Base-by-base conservation (phyloP, 2,797 vertebrate genomes). In the Acanthiza pusilla region DNA sequence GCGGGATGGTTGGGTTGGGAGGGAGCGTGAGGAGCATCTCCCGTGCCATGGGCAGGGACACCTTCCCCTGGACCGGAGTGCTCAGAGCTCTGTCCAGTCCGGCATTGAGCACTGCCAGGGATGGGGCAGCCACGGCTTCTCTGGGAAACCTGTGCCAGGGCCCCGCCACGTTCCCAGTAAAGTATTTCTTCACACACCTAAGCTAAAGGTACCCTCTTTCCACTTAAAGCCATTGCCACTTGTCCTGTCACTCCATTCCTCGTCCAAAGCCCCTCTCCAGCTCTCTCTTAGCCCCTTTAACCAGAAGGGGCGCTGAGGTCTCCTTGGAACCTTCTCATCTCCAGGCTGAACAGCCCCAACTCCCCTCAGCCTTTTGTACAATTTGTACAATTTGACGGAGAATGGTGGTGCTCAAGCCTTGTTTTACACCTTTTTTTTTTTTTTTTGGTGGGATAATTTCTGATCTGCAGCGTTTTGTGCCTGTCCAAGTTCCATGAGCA, bases 401-500 rank as follows among this genome's bases (percentile, higher is more conserved):
- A 3, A 5, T 0, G 8, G 13, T 1, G 4, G 5, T 1, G 23
- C 3, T 16, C 30, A 3, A n/a, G 9, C 36, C 40, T 32, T 11
- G 16, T 3, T 50, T 22, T 7, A 17, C 48, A 20, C 4, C 13
- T 16, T 5, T 18, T 38, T 38, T 38, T 38, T 38, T 38, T 38
- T 38, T 38, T 38, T 34, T 9, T 1, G 1, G 8, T 10, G 7
- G 5, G 27, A 3, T 30, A 9, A 9, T 2, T 5, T 2, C 5
- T 30, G 36, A 22, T 7, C 5, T 0, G 4, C 34, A 5, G 21
- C 10, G 3, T 2, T 22, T 13, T 12, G 9, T 11, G 25, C 11
- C 0, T 4, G 1, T 4, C 2, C 7, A 0, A 3, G 16, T 43
- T 2, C 1, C 1, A 3, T 1, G 9, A 3, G 12, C 51, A 7